Evolutionary conservation across 2,797 vertebrate species (phyloP), one percentile per base, ranked within the genome.

Genomic region (Streptopelia turtur): DNA sequence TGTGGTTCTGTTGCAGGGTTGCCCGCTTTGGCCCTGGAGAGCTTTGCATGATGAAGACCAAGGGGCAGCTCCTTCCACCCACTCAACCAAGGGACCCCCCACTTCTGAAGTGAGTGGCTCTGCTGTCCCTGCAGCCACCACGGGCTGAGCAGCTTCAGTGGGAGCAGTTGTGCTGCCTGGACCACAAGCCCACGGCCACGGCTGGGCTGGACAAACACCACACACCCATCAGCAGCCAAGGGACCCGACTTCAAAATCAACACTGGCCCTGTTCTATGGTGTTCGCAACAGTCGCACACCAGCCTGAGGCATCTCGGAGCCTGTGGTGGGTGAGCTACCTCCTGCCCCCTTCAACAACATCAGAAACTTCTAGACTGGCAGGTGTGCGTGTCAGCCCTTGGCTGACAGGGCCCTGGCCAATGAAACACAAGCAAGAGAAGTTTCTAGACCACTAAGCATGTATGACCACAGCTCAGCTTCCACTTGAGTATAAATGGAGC

Each of bases 201-300:
- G 53, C 91, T 66, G 81, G 17, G 81, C 88, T 88, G 78, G 86
- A 92, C 93, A 94, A 95, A 78, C 6, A 78, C 95, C 93, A 91
- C 92, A 74, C 52, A 63, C 72, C 79, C 20, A 25, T 4, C 37
- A 84, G 79, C 84, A 94, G 77, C 83, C 94, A 88, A 93, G 52
- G 47, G 41, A 82, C 59, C 82, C 22, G 66, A 76, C 77, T 92
- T 87, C 43, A 79, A 66, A 84, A 65, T 10, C 75, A 63, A 33
- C 30, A 65, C 77, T 72, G 71, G 75, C 47, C 31, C 28, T 89
- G 6, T 39, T 80, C 56, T 65, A 72, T 92, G 84, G 11, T 13
- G 16, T 56, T 15, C 89, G 31, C 87, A 79, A 31, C 2, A 70
- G 57, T 52, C 53, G 66, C 89, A 35, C 88, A 31, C 13, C 56